phyloP scores from a whole-genome alignment of 1,140 invertebrate species.

The Heliothis virescens region DNA sequence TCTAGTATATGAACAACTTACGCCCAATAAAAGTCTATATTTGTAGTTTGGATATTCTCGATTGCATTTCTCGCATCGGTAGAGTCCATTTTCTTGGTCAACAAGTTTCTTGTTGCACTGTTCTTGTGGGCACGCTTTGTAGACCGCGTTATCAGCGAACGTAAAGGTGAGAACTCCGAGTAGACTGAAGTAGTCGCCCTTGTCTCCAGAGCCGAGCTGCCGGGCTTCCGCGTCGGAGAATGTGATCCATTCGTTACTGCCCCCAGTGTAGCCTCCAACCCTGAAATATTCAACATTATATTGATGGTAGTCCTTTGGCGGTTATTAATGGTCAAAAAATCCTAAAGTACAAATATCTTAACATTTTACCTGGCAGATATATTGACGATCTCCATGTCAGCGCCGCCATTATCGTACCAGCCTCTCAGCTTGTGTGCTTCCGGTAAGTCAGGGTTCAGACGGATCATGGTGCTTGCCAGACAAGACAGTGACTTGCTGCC shows the following conservation, averaged over 20 bases:
- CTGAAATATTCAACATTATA: conserved; percentile 59
- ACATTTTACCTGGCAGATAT: conserved; percentile 87
- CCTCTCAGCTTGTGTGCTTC: conserved; percentile 95
- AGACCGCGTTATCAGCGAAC: conserved; percentile 93
- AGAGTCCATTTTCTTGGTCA: conserved; percentile 95
- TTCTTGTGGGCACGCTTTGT: conserved; percentile 95
- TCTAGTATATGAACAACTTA: conserved; percentile 85
- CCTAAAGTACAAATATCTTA: no score
- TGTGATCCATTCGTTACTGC: conserved; percentile 88
- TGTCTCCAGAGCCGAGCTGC: conserved; percentile 89
- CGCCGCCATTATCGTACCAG: conserved; percentile 95
- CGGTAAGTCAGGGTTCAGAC: conserved; percentile 95
- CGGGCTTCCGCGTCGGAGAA: conserved; percentile 91
- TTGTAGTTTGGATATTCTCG: conserved; percentile 94
- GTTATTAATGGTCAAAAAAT: no score
- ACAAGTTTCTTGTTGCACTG: conserved; percentile 97
- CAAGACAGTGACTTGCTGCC: conserved; percentile 90
- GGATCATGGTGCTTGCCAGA: conserved; percentile 87
- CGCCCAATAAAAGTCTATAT: conserved; percentile 93
- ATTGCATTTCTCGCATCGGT: conserved; percentile 98
- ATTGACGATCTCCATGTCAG: conserved; percentile 87
- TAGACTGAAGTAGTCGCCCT: conserved; percentile 91
- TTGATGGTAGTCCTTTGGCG: neutral
- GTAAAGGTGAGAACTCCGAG: conserved; percentile 80
- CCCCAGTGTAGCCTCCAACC: conserved; percentile 75